Evolutionary conservation across 2,113 vertebrate genomes (phyloP).

Genomic region (Oxygymnocypris stewartii): DNA sequence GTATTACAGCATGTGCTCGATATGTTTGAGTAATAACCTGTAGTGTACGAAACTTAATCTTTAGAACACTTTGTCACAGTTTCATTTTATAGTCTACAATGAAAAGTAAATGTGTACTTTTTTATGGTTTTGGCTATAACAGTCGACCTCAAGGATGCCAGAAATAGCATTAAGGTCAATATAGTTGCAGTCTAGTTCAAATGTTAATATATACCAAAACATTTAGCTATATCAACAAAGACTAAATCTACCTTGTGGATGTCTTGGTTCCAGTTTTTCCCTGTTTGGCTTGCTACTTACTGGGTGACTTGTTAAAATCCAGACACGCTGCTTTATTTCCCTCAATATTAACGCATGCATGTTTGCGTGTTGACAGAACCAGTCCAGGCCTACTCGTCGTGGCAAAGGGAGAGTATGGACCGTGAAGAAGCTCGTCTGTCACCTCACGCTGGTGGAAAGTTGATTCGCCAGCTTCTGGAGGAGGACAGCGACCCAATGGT

Average conservation of each 20-base stretch:
- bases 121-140: neutral
- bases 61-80: neutral
- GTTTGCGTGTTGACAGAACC: constrained; percentile 78
- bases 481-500: constrained; percentile 92
- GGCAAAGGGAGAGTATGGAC: constrained; percentile 85
- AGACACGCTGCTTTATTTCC: neutral
- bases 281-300: constrained; percentile 5
- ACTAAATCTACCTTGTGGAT: neutral
- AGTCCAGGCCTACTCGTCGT: constrained; percentile 80
- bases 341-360: constrained; percentile 2
- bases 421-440: constrained; percentile 87
- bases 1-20: neutral
- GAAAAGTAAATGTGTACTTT: neutral
- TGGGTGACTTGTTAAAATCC: neutral
- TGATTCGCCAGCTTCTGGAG: constrained; percentile 90
- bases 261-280: neutral
- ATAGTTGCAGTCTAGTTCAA: constrained; percentile 9
- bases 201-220: neutral
- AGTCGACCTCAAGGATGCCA: neutral
- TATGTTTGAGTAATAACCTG: neutral
- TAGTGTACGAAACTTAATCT: neutral
- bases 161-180: neutral
- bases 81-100: neutral
- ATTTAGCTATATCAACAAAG: neutral
- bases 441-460: constrained; percentile 84